Percentiles rank a stretch among this genome's conserved stretches.
phyloP scores from a whole-genome alignment of 1,140 invertebrate genomes.

The Papilio machaon region DNA sequence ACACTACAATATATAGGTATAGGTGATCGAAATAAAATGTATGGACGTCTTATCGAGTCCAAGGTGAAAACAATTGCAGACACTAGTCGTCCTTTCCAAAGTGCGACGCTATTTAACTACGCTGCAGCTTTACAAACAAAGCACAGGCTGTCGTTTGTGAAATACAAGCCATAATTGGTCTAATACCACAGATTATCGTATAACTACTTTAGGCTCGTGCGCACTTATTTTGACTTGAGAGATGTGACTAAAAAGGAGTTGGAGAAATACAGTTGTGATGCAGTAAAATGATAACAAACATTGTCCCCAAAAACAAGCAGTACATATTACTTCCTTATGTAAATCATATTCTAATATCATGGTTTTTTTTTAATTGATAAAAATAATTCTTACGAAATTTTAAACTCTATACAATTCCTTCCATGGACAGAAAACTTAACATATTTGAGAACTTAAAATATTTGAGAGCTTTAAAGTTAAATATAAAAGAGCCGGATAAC shows the following conservation, averaged over 20 bases:
- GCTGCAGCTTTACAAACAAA: constrained; percentile 17
- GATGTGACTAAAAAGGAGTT: not conserved
- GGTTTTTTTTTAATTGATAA: too few species aligned
- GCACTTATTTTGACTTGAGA: not conserved
- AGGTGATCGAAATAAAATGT: not conserved
- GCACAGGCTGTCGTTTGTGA: constrained; percentile 10
- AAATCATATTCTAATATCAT: too few species aligned
- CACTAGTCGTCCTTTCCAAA: constrained; percentile 22
- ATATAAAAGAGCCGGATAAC: not conserved
- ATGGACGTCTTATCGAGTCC: not conserved
- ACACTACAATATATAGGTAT: not conserved
- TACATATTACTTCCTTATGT: too few species aligned
- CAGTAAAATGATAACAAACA: too few species aligned
- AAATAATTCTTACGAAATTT: too few species aligned
- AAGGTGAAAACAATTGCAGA: constrained; percentile 14
- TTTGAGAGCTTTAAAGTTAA: too few species aligned
- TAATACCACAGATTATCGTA: constrained; percentile 30
- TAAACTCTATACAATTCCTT: too few species aligned
- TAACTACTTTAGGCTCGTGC: constrained; percentile 11
- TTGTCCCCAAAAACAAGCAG: too few species aligned
- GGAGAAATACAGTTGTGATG: not conserved
- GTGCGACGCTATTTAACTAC: constrained; percentile 16
- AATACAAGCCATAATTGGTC: constrained; percentile 21
- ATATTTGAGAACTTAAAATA: too few species aligned
- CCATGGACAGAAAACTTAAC: too few species aligned